phyloP scores from a whole-genome alignment of 2,888 invertebrate genomes.

The Cephus pulcher region DNA sequence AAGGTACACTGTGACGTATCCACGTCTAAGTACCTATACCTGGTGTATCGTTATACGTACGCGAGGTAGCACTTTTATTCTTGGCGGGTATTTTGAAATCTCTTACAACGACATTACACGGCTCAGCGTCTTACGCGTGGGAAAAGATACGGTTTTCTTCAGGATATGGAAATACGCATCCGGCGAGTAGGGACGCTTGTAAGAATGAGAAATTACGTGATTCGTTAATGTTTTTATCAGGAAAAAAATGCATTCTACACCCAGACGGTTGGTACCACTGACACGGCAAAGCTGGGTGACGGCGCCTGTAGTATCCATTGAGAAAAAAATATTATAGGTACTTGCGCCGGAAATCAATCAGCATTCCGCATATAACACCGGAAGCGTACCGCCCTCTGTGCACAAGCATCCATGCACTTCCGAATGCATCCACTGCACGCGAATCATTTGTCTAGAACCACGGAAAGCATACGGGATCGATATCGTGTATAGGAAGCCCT shows the following conservation, averaged over 20 bases:
- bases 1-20: background rate
- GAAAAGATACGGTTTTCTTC: background rate
- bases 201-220: background rate
- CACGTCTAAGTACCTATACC: too few species aligned
- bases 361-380: conserved; percentile 18
- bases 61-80: background rate
- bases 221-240: background rate
- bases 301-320: background rate
- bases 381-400: conserved; percentile 7
- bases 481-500: background rate
- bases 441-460: background rate
- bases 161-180: background rate
- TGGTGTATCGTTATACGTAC: background rate
- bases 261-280: background rate
- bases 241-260: background rate
- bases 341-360: conserved; percentile 18
- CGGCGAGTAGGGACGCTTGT: background rate
- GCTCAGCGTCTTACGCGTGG: background rate
- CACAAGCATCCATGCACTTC: conserved; percentile 5
- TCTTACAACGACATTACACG: background rate
- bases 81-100: background rate
- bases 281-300: background rate
- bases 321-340: background rate
- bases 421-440: background rate
- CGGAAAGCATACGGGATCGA: background rate